Base-by-base conservation (phyloP, 2,113 vertebrate species). In the Oreochromis niloticus region DNA sequence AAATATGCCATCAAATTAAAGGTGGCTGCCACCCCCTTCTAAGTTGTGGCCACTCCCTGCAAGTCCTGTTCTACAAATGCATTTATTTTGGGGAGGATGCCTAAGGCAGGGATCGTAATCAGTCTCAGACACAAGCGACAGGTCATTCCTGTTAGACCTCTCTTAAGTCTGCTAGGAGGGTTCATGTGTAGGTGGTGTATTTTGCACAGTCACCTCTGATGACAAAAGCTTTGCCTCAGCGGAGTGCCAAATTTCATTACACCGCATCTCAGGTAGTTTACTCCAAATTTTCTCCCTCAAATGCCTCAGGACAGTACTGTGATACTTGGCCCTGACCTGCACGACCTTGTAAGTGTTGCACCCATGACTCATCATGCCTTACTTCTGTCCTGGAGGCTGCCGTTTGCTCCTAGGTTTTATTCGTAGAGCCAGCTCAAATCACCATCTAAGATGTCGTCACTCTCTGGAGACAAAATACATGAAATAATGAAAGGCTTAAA, bases 351-450 rank as follows among this genome's bases (percentile, higher is more conserved):
- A 27, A 48, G 24, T 48, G 68, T 19, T 73, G 68, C 12, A 27
- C 68, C 43, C 0, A 1, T 75, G 24, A 19, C 71, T 75, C 71
- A 30, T 48, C 14, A 0, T 50, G 6, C 43, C 43, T 50, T 48
- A 75, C 24, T 30, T 48, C 71, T 48, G 24, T 48, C 9, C 9
- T 30, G 41, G 41, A 73, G 22, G 39, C 14, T 30, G 41, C 16
- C 46, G 14, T 48, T 75, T 48, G 71, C 24, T 75, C 24, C 41
- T 75, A 48, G 71, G 24, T 75, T 75, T 46, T 75, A 30, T 30
- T 48, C 13, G 9, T 75, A 19, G 24, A 75, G 14, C 71, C 43
- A 75, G 4, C 71, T 75, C 6, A 30, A 75, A 50, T 75, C 43
- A 50, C 24, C 24, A 48, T 73, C 24, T 30, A 50, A 2, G 41